A percentile compares a stretch with the other conserved stretches of the same genome.
phyloP scores from a whole-genome alignment of 2,888 invertebrate genomes.

The Acleris holmiana region DNA sequence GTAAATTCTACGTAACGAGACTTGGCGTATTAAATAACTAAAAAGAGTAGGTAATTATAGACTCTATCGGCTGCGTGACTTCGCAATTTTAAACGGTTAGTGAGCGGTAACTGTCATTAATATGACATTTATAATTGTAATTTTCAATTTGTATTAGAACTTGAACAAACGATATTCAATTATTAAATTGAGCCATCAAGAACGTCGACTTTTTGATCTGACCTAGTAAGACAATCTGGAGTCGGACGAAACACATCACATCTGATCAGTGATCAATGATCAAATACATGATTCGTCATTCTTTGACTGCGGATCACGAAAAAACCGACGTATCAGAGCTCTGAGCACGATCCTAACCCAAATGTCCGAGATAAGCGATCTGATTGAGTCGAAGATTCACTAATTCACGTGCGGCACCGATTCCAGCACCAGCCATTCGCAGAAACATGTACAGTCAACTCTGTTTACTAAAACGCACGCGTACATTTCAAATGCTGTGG shows the following conservation, averaged over 20 bases:
- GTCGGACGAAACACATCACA: slow-evolving; percentile 48
- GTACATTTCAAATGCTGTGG: too few species aligned
- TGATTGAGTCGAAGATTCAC: slow-evolving; percentile 74
- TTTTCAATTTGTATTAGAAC: slow-evolving; percentile 29
- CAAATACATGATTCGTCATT: slow-evolving; percentile 69
- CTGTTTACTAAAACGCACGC: background rate
- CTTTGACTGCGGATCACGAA: slow-evolving; percentile 67
- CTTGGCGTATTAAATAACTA: slow-evolving; percentile 3
- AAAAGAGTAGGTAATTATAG: slow-evolving; percentile 2
- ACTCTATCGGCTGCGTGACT: slow-evolving; percentile 10
- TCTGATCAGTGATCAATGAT: slow-evolving; percentile 62
- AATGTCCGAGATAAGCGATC: slow-evolving; percentile 72
- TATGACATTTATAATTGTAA: slow-evolving; percentile 36
- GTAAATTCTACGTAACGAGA: background rate
- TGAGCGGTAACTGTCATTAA: slow-evolving; percentile 30
- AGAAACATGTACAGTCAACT: too few species aligned
- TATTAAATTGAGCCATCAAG: slow-evolving; percentile 34
- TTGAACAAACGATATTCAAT: slow-evolving; percentile 38
- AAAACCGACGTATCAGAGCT: slow-evolving; percentile 64
- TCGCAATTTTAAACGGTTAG: slow-evolving; percentile 23
- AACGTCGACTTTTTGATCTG: slow-evolving; percentile 42
- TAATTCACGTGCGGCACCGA: slow-evolving; percentile 53
- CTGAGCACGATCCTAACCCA: slow-evolving; percentile 72
- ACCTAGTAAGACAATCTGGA: slow-evolving; percentile 52
- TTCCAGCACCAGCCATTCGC: background rate